A percentile compares a stretch with the other conserved stretches of the same genome.
phyloP scores from a whole-genome alignment of 2,888 invertebrate genomes.

The Meliscaeva auricollis region DNA sequence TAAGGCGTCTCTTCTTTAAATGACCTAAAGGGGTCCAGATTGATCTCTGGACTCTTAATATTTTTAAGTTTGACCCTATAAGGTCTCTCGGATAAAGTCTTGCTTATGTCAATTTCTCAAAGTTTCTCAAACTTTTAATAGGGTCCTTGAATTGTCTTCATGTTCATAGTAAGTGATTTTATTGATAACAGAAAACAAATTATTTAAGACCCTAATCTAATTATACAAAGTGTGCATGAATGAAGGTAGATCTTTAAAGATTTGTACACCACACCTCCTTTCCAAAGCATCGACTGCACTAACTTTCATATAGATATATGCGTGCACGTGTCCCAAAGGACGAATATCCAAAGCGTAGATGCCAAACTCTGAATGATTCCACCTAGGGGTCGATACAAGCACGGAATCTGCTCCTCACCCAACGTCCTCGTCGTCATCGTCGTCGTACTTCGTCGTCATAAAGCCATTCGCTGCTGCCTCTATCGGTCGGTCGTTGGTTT shows the following conservation, averaged over 20 bases:
- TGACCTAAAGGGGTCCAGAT: too few relatives aligned
- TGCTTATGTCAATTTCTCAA: too few relatives aligned
- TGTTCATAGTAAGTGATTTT: too few relatives aligned
- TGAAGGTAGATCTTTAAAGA: conserved; percentile 43
- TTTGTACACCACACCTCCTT: conserved; percentile 63
- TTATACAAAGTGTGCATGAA: conserved; percentile 7
- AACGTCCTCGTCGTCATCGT: conserved; percentile 15
- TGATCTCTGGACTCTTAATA: too few relatives aligned
- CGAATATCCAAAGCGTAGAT: conserved; percentile 72
- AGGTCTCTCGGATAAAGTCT: too few relatives aligned
- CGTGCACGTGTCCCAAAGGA: conserved; percentile 71
- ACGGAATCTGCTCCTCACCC: conserved; percentile 31
- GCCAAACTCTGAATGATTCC: conserved; percentile 74
- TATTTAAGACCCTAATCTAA: background rate
- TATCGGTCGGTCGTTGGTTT: conserved; percentile 50
- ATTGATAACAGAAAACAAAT: too few relatives aligned
- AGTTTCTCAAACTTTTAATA: too few relatives aligned
- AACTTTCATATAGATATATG: conserved; percentile 22
- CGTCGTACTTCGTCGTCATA: background rate
- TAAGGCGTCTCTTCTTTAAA: too few relatives aligned
- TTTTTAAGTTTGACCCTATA: too few relatives aligned
- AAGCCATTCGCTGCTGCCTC: background rate
- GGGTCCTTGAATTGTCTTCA: too few relatives aligned
- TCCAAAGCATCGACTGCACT: background rate
- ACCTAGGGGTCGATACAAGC: conserved; percentile 72